Base-by-base conservation (phyloP, 2,113 vertebrate genomes). In the Coptodon bakossiorum region DNA sequence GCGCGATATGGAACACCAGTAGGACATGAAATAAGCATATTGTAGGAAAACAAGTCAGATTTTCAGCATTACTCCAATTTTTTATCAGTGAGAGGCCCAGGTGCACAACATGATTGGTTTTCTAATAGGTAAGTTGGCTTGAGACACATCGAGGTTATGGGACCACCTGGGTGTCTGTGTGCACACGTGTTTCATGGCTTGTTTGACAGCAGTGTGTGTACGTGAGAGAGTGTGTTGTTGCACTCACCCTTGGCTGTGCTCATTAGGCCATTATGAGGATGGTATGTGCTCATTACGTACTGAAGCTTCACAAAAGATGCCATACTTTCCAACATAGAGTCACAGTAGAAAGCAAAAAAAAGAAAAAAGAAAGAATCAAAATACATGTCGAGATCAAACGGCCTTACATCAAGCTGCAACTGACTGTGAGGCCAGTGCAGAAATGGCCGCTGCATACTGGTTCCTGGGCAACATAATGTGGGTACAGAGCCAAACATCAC, bases 91-190 rank as follows among this genome's bases (percentile, higher is more conserved):
- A 89, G 54, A 86, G 92, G 90, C 93, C 86, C 94, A 95, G 95
- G 93, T 96, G 94, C 93, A 92, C 71, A 84, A 73, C 76, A 90
- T 94, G 93, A 95, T 94, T 95, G 94, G 91, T 93, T 95, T 93
- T 91, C 90, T 96, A 95, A 95, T 90, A 85, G 87, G 87, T 88
- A 81, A 38, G 79, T 52, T 93, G 92, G 82, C 78, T 59, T 73
- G 83, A 88, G 88, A 89, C 88, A 87, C 86, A 80, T 36, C 3
- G 7, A 83, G 83, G 80, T 86, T 85, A 85, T 84, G 81, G 57
- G 76, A 91, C 91, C 92, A 93, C 92, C 93, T 95, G 94, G 80
- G 85, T 63, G 48, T 90, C 84, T 90, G 89, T 29, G 38, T 54
- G 83, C 54, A 29, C 50, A 56, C 71, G 86, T 85, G 84, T 78